phyloP scores from a whole-genome alignment of 1,140 invertebrate genomes.

The Pseudomyrmex cubaensis region DNA sequence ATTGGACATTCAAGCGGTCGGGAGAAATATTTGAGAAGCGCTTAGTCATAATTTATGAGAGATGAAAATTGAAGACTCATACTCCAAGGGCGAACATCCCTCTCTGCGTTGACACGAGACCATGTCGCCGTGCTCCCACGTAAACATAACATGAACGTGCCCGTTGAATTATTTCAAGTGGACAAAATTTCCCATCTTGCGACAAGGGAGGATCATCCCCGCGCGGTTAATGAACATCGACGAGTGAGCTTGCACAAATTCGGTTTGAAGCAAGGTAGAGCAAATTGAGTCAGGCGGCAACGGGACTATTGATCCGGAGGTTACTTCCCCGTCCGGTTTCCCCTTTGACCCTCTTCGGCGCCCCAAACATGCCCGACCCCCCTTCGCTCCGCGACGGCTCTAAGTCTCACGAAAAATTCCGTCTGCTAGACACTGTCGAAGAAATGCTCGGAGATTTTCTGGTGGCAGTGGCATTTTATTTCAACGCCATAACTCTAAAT shows the following conservation, averaged over 20 bases:
- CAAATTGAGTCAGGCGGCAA: constrained; percentile 75
- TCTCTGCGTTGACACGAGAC: neutral
- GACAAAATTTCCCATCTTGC: neutral
- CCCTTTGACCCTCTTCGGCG: constrained; percentile 11
- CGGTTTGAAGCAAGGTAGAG: constrained; percentile 63
- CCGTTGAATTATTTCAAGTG: constrained; percentile 12
- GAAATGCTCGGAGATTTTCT: constrained; percentile 46
- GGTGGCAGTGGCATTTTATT: constrained; percentile 7
- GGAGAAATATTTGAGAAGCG: constrained; percentile 16
- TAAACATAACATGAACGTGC: neutral
- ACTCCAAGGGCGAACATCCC: constrained; percentile 15
- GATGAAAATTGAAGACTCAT: constrained; percentile 42
- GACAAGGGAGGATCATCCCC: constrained; percentile 29
- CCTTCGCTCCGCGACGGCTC: constrained; percentile 12
- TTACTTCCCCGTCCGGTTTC: constrained; percentile 25
- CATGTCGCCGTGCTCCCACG: neutral
- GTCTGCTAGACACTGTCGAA: constrained; percentile 28
- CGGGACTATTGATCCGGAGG: constrained; percentile 72
- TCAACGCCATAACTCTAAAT: constrained; percentile 2
- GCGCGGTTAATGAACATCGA: constrained; percentile 72
- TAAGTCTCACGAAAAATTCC: constrained; percentile 68
- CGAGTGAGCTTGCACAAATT: constrained; percentile 74
- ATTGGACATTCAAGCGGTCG: neutral
- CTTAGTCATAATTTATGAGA: constrained; percentile 44
- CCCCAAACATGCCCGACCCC: constrained; percentile 39